Conservation (phyloP, 2,888 invertebrate species). For the Hydrotaea cyrtoneurina region DNA sequence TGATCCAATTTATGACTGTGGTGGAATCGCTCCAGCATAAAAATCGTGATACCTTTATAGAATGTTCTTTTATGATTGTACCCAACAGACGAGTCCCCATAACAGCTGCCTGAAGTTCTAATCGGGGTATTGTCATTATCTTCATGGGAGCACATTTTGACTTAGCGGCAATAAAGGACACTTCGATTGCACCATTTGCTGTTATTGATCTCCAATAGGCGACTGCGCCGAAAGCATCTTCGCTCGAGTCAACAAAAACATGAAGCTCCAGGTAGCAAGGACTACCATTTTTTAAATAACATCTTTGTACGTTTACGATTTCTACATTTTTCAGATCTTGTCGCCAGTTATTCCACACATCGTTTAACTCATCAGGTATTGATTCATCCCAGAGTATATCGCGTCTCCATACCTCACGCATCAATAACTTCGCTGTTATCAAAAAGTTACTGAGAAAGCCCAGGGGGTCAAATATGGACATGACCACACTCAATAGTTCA, state of each 20-base stretch:
- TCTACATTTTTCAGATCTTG: background rate
- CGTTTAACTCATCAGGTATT: background rate
- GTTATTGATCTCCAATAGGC: conserved; percentile 57
- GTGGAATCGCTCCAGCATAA: conserved; percentile 38
- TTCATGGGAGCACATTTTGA: conserved; percentile 59
- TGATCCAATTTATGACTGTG: conserved; percentile 60
- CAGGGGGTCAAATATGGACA: conserved; percentile 36
- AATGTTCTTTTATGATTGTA: background rate
- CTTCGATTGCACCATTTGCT: conserved; percentile 39
- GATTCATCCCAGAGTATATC: conserved; percentile 9
- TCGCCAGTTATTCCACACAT: conserved; percentile 27
- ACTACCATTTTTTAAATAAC: conserved; percentile 40
- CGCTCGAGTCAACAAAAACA: conserved; percentile 59
- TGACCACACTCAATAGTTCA: conserved; percentile 30
- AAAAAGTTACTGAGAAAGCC: background rate
- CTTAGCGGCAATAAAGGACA: conserved; percentile 60
- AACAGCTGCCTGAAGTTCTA: conserved; percentile 61
- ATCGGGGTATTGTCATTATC: conserved; percentile 50
- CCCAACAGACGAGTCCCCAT: conserved; percentile 7
- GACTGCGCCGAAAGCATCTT: conserved; percentile 67
- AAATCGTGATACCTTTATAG: background rate
- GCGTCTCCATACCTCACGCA: conserved; percentile 17
- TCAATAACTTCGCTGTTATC: background rate
- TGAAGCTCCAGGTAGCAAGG: conserved; percentile 30
- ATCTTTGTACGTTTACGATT: background rate